phyloP scores from a whole-genome alignment of 2,888 invertebrate genomes.

The Dicyrtoma fusca region DNA sequence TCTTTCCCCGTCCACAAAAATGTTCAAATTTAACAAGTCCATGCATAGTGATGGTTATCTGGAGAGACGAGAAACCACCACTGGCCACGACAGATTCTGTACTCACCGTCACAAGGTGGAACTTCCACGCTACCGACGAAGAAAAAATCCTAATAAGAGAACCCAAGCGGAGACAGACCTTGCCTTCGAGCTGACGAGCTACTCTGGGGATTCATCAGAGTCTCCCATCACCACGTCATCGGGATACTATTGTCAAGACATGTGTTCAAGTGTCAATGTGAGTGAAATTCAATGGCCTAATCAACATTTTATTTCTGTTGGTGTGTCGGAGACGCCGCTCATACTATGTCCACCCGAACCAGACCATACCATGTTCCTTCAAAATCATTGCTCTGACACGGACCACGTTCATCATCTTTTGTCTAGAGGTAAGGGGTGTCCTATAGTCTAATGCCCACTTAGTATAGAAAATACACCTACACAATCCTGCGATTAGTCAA shows the following conservation, averaged over 20 bases:
- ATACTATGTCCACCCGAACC: slow-evolving; percentile 32
- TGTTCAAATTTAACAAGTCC: slow-evolving; percentile 45
- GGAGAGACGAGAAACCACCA: slow-evolving; percentile 38
- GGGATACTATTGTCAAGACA: background rate
- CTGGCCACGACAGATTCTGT: slow-evolving; percentile 46
- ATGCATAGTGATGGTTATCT: slow-evolving; percentile 21
- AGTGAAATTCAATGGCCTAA: slow-evolving; percentile 41
- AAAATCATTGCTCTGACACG: slow-evolving; percentile 20
- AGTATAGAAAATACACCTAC: too few species aligned
- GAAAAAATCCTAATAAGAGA: slow-evolving; percentile 36
- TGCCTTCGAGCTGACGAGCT: slow-evolving; percentile 40
- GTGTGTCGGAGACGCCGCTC: background rate
- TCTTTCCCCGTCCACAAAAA: background rate
- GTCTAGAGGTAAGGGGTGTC: slow-evolving; percentile 20
- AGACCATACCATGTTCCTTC: slow-evolving; percentile 28
- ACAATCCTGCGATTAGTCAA: too few species aligned
- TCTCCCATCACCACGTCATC: slow-evolving; percentile 13
- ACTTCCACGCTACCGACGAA: slow-evolving; percentile 40
- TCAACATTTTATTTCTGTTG: slow-evolving; percentile 13
- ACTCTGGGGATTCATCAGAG: slow-evolving; percentile 37
- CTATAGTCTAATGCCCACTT: too few species aligned
- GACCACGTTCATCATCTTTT: slow-evolving; percentile 26
- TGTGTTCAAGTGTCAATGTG: slow-evolving; percentile 40
- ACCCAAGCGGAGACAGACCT: slow-evolving; percentile 40
- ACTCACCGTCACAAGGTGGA: slow-evolving; percentile 32